Evolutionary conservation across 1,140 invertebrate species (phyloP).

Genomic region (Arion vulgaris): DNA sequence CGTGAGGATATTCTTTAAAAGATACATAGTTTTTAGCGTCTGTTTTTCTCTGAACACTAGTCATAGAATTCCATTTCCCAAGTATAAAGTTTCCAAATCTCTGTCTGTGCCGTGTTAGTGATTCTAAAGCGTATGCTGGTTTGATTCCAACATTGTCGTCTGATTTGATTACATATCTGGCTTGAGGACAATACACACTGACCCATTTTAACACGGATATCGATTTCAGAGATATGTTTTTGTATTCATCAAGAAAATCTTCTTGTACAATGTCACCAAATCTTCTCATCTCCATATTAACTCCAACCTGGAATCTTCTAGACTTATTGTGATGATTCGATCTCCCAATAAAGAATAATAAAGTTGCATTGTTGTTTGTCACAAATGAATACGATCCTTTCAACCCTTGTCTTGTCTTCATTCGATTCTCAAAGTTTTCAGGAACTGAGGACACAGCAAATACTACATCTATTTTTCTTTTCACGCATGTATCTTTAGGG

Average conservation of each 20-base stretch:
- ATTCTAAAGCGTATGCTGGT: conserved; percentile 78
- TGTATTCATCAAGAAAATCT: conserved; percentile 84
- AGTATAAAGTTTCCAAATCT: conserved; percentile 48
- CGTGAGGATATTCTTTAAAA: conserved; percentile 64
- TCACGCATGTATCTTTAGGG: background rate
- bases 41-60: conserved; percentile 59
- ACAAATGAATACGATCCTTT: background rate
- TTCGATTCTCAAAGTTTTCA: conserved; percentile 10
- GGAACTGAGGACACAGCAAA: conserved; percentile 13
- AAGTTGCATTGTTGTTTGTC: background rate
- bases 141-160: conserved; percentile 73
- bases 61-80: conserved; percentile 58
- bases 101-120: conserved; percentile 26
- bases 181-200: conserved; percentile 78
- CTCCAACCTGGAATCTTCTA: background rate
- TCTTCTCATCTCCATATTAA: conserved; percentile 74
- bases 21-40: conserved; percentile 71
- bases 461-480: background rate
- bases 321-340: conserved; percentile 1
- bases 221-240: conserved; percentile 90
- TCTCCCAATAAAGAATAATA: conserved; percentile 31
- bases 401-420: background rate
- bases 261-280: conserved; percentile 85
- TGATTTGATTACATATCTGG: conserved; percentile 73
- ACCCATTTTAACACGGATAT: conserved; percentile 87